These are phyloP conservation scores for Syngnathoides biaculeatus DNA, from an alignment of 2,113 vertebrate species.

Conservation along the genomic window DNA sequence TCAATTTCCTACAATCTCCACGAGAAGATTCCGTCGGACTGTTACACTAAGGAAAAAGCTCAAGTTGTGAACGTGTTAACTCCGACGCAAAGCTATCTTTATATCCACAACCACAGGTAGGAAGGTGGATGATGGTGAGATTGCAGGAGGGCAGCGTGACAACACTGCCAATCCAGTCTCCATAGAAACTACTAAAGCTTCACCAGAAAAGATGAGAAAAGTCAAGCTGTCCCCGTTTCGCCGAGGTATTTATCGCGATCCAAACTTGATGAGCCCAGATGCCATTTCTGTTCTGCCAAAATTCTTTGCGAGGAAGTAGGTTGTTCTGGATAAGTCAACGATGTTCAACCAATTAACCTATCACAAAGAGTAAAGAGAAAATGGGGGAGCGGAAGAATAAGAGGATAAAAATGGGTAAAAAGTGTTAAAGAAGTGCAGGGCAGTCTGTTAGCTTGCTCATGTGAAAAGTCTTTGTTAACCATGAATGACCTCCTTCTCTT, in stretches of 20 bases:
- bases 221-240: constrained; percentile 21
- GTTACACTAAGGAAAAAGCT: constrained; percentile 9
- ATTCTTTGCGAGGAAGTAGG: background rate
- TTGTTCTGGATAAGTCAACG: constrained; percentile 2
- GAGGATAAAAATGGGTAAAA: constrained; percentile 21
- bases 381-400: background rate
- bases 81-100: constrained; percentile 33
- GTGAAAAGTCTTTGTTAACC: constrained; percentile 53
- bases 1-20: background rate
- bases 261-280: constrained; percentile 14
- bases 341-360: constrained; percentile 10
- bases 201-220: constrained; percentile 38
- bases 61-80: constrained; percentile 18
- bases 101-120: constrained; percentile 50
- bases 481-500: constrained; percentile 44
- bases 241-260: constrained; percentile 17
- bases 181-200: constrained; percentile 55
- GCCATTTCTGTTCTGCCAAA: constrained; percentile 11
- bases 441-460: constrained; percentile 44
- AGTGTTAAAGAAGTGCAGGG: constrained; percentile 29
- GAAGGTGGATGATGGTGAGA: constrained; percentile 46
- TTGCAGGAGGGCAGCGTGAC: constrained; percentile 37
- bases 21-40: constrained; percentile 13
- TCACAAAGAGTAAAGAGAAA: constrained; percentile 5
- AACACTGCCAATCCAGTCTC: constrained; percentile 42